Base-by-base conservation (phyloP, 1,140 invertebrate genomes). In the Neodiprion pinetum region DNA sequence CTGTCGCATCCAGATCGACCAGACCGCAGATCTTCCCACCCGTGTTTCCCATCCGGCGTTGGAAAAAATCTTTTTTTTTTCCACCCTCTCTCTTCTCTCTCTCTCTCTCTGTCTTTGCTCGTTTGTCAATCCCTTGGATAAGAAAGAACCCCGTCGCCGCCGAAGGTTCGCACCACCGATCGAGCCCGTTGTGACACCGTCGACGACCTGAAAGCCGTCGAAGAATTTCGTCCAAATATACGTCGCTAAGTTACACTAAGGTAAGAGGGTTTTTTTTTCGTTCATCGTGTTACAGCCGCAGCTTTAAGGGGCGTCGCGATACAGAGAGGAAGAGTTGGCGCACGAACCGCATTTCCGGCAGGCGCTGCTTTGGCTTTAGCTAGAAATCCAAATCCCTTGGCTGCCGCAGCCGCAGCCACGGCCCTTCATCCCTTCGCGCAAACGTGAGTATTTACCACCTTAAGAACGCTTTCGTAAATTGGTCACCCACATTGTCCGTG, bases 391-490 rank as follows among this genome's bases (percentile, higher is more conserved):
- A 91, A 92, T 76, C 93, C 93, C 53, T 88, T 95, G 76, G 92
- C 93, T 75, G 91, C 91, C 50, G 90, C 91, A 23, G 92, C 92
- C 79, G 92, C 93, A 77, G 91, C 92, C 67, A 93, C 92, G 77
- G 92, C 93, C 83, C 89, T 95, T 83, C 92, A 95, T 91, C 93
- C 95, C 88, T 95, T 95, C 88, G 91, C 94, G 86, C 93, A 94
- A 40, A 78, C 87, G 94, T 95, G 93, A 94, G 94, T 94, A 91
- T 79, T 48, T n/a, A 21, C 17, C 0, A 21, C 17, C 17, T 21
- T 21, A 21, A 21, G 17, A 21, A 21, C 17, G 17, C 69, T 17
- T 11, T n/a, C 14, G 66, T 65, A 65, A 9, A 61, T 65, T 21
- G 17, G 17, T 21, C 17, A 21, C 17, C 17, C 17, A 21, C 17